Percentiles rank a stretch among this genome's conserved stretches.
These are phyloP conservation scores for Rostratula benghalensis DNA, from an alignment of 2,113 vertebrate species.

Conservation along the genomic window DNA sequence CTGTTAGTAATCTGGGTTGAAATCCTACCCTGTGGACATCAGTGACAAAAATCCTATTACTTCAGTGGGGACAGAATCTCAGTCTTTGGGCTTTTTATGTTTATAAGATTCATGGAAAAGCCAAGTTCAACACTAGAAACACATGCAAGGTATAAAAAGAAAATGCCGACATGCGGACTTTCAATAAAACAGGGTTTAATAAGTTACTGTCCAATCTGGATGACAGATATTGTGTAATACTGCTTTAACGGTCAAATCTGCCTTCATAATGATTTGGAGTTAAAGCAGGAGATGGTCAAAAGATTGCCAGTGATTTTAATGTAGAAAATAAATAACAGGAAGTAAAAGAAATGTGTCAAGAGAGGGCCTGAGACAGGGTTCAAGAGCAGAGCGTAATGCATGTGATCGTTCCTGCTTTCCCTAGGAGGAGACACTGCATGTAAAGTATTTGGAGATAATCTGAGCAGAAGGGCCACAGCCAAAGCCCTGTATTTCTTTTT, in stretches of 20 bases:
- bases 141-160: slow-evolving; percentile 34
- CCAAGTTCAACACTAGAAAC: slow-evolving; percentile 51
- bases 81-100: slow-evolving; percentile 29
- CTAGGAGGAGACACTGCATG: slow-evolving; percentile 20
- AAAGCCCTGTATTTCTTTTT: slow-evolving; percentile 31
- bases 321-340: slow-evolving; percentile 34
- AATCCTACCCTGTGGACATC: slow-evolving; percentile 13
- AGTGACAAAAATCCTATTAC: slow-evolving; percentile 35
- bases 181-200: slow-evolving; percentile 12
- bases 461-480: slow-evolving; percentile 12
- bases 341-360: slow-evolving; percentile 34
- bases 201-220: slow-evolving; percentile 35
- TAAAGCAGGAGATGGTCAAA: slow-evolving; percentile 10
- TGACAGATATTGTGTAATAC: slow-evolving; percentile 34
- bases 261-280: slow-evolving; percentile 14
- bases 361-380: slow-evolving; percentile 39
- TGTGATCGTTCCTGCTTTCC: neutral
- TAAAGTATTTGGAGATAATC: slow-evolving; percentile 46
- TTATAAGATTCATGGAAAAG: slow-evolving; percentile 22
- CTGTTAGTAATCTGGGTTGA: slow-evolving; percentile 8
- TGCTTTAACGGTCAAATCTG: neutral
- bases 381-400: neutral
- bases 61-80: slow-evolving; percentile 7
- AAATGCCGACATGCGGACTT: slow-evolving; percentile 24
- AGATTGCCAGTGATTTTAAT: slow-evolving; percentile 33